Percentiles rank a stretch among this genome's conserved stretches.
Evolutionary conservation across 2,797 vertebrate species (phyloP).

Genomic region (Trichosurus vulpecula): DNA sequence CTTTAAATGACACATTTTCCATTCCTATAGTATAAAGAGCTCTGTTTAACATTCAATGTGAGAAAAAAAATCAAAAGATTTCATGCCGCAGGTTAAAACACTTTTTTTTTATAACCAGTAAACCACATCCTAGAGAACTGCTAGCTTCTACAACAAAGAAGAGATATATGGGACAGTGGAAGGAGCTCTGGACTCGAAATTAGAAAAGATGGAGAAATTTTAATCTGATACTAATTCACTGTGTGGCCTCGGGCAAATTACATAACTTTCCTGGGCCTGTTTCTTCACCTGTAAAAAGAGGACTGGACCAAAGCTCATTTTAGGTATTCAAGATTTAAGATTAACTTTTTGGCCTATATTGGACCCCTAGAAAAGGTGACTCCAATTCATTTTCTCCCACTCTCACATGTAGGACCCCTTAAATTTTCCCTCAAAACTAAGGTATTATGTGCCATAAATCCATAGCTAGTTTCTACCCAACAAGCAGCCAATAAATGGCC

Average conservation of each 20-base stretch:
- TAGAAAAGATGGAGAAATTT: background rate
- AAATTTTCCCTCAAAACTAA: background rate
- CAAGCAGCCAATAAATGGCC: background rate
- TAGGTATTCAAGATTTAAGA: background rate
- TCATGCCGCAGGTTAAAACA: background rate
- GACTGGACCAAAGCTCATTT: background rate
- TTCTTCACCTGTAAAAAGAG: background rate
- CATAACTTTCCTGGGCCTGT: background rate
- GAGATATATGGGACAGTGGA: background rate
- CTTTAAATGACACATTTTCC: background rate
- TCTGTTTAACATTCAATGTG: background rate
- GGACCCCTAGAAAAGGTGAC: background rate
- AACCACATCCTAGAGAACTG: background rate
- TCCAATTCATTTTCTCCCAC: background rate
- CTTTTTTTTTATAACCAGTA: background rate
- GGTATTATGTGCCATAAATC: background rate
- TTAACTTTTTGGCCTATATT: background rate
- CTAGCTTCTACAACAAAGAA: background rate
- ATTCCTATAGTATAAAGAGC: background rate
- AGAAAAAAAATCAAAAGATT: background rate
- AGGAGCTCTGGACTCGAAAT: background rate
- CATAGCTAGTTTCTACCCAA: background rate
- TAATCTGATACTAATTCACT: background rate
- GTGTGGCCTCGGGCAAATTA: background rate
- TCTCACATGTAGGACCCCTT: background rate